Evolutionary conservation across 2,888 invertebrate genomes (phyloP), one percentile per base, ranked within the genome.

Genomic region (Serrognathus titanus): DNA sequence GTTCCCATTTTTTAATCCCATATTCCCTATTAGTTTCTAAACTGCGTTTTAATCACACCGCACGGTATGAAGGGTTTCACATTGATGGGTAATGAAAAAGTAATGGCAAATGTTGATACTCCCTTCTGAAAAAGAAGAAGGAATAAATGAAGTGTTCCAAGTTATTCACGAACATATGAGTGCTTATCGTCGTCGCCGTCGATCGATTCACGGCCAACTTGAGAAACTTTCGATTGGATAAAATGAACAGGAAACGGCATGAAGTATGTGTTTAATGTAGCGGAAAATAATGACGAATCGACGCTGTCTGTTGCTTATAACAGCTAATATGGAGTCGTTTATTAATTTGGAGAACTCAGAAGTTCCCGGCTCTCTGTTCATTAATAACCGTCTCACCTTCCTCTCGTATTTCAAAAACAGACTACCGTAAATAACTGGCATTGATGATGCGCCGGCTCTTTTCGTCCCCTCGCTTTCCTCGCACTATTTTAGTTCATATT

Each of bases 211-310:
- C 51, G 57, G 50, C 59, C 55, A 57, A 61, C 58, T 64, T 63
- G 58, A 59, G 61, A 69, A 70, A 71, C 68, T 73, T 73, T 69
- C 73, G 71, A 74, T 74, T 71, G 71, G 71, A 69, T 71, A 71
- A 72, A 73, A 72, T 71, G 73, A 72, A 72, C 69, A 70, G 74
- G 73, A 75, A 75, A 72, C 72, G 71, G 74, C 75, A 73, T 75
- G 77, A 78, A 78, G 77, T 78, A 78, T 78, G 78, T 72, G 77
- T 73, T 76, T 75, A 79, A 79, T 79, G 78, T 78, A 75, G 75
- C 73, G 76, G 77, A 78, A 79, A 79, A 79, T 79, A 79, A 79
- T 79, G 79, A 79, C 78, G 78, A 77, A 79, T 79, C 77, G 78
- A 77, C 71, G 71, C 77, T 77, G 77, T 77, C 77, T 77, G 75